Evolutionary conservation across 2,113 vertebrate genomes (phyloP), one percentile per base, ranked within the genome.

Genomic region (Pelecanus crispus): DNA sequence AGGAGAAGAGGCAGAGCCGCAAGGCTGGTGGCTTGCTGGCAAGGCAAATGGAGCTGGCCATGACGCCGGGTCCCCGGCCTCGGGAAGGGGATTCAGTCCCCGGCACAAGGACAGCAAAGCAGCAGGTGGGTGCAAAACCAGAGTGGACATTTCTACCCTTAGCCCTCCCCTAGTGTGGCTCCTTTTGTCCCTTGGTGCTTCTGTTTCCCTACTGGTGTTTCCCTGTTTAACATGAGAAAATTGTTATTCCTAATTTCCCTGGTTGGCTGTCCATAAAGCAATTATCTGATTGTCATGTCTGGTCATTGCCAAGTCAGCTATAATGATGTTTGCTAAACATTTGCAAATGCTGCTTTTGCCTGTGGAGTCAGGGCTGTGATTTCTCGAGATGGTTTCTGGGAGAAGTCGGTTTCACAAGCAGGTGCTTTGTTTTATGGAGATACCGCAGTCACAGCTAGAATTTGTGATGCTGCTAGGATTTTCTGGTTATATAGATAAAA

Each of bases 241-340:
- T 73, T 13, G 5, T 50, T 62, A 7, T 11, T 72, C 42, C 67
- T 80, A 29, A 65, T 53, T 59, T 93, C 63, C 32, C 70, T 47
- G 38, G 67, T 73, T 70, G 59, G 59, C 65, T 88, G 88, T 88
- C 92, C 88, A 10, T 9, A 42, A 55, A 90, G 71, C 16, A 92
- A 90, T 93, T 88, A 73, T 49, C 79, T 50, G 58, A 32, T 55
- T 81, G 65, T 96, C 93, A 90, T 81, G 94, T 90, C 34, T 90
- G 82, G 36, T 93, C 45, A 17, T 49, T 90, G 90, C 63, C 82
- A 74, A 86, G 68, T 74, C 71, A 67, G 58, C 67, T 71, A 68
- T 96, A 86, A 93, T 86, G 79, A 63, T 79, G 83, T 93, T 95
- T 97, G 90, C 75, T 90, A 38, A 88, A 90, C 44, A 38, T 88